Base-by-base conservation (phyloP, 1,140 invertebrate species). In the Calephelis nemesis region DNA sequence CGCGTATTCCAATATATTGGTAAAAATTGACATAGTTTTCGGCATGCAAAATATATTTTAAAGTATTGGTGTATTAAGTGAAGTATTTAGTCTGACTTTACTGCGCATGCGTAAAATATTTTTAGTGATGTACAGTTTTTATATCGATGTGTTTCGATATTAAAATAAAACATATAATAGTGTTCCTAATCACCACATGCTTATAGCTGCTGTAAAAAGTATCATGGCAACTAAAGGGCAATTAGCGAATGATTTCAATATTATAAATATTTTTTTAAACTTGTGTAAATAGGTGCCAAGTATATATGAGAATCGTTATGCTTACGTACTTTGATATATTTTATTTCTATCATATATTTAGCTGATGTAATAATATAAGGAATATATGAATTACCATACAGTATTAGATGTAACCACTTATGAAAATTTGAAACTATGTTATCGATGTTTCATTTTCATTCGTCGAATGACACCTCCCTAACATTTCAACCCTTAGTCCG, bases 401-500 rank as follows among this genome's bases (percentile, higher is more conserved):
- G 5, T 15, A 19, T 5, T 47, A 13, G 8, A 62, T 5, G 4
- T 62, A 0, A 42, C 40, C 40, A n/a, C 12, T 3, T n/a, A 48
- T 15, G 6, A 30, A 19, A n/a, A 48, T 12, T 49, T n/a, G 10
- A 47, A 6, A 45, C 45, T 47, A 47, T 12, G 13, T 54, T n/a
- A 62, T 39, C 11, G 58, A 67, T 47, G 7, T 1, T 62, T 30
- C 4, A 30, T 30, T 30, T 30, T 30, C 30, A 30, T 30, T 30
- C 4, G 30, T 62, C 50, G 47, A 13, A 62, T 62, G 8, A 15
- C n/a, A 64, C 81, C 76, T 63, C 82, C 58, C 81, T 82, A 82
- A 54, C 58, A 54, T 13, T 63, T 50, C 19, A 69, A 62, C 11
- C 67, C 74, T 78, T 80, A 88, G 82, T 86, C 76, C 63, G 79